Evolutionary conservation across 2,113 vertebrate species (phyloP), one percentile per base, ranked within the genome.

Genomic region (Spilogale gracilis): DNA sequence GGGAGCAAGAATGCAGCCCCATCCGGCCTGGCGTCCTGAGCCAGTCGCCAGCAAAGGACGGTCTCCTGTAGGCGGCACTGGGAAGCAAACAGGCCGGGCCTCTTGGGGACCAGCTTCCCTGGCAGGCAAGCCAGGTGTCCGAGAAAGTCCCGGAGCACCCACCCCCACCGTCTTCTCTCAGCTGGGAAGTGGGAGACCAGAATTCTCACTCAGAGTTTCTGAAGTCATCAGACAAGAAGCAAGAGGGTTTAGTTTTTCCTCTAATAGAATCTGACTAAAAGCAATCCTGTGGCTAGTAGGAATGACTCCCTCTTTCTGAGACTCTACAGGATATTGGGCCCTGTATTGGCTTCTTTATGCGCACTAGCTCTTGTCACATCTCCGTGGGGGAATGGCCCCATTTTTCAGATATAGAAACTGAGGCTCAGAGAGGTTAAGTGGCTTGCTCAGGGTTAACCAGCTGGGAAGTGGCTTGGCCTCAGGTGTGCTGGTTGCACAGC

Each of bases 1-100:
- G 65, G 69, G 20, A 63, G 86, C 88, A 89, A 2, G 63, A 97
- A 93, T 79, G 93, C 43, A 25, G 94, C 84, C 81, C 90, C 89
- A 61, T 96, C 97, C 81, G 1, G 21, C 85, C 45, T 3, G 52
- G 52, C 1, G 0, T 50, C 90, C 25, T 5, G 2, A 52, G 1
- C 9, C 63, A 27, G 20, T 45, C 27, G 7, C 9, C 25, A 52
- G 45, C 0, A 3, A 32, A 58, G 48, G 71, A 21, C 18, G 23
- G 45, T 48, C 84, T 79, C 60, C 16, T 0, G 3, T 21, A 73
- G 8, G 32, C 8, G 8, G 63, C 71, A 20, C 4, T 27, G 63
- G 17, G 17, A 12, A 5, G 4, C 69, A 92, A 65, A 84, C n/a
- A 32, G 25, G 25, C 48, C 21, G 17, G 69, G 45, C 12, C 54